Percentiles rank a stretch among this genome's conserved stretches.
These are phyloP conservation scores for Steinernema carpocapsae DNA, from an alignment of 2,888 invertebrate genomes.

Conservation along the genomic window DNA sequence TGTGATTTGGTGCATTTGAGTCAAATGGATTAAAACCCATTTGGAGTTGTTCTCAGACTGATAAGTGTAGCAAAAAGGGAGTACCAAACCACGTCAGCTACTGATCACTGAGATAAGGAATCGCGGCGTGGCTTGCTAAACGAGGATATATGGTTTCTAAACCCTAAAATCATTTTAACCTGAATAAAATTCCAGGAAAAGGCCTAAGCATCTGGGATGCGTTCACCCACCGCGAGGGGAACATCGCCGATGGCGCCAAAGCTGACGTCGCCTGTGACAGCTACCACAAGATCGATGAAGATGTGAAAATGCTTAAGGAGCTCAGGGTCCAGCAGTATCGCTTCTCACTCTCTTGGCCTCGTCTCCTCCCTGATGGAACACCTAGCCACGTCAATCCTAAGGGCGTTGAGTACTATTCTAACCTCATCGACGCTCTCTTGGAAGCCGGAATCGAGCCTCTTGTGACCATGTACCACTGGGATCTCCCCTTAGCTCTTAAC, in stretches of 20 bases:
- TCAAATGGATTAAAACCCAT: too few species aligned
- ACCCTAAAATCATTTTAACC: too few species aligned
- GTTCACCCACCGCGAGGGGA: constrained; percentile 73
- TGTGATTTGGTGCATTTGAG: too few species aligned
- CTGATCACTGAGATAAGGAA: too few species aligned
- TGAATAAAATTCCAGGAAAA: constrained; percentile 65
- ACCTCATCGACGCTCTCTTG: constrained; percentile 78
- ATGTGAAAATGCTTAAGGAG: constrained; percentile 74
- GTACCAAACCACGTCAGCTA: too few species aligned
- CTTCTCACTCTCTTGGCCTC: constrained; percentile 76
- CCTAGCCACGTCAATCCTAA: constrained; percentile 75
- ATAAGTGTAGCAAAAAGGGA: too few species aligned
- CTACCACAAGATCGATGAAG: constrained; percentile 75
- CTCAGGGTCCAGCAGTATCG: constrained; percentile 71
- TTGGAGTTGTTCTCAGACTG: too few species aligned
- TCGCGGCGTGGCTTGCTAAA: too few species aligned
- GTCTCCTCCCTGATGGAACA: constrained; percentile 78
- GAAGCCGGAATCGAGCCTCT: constrained; percentile 74
- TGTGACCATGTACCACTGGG: constrained; percentile 54
- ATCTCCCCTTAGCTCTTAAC: constrained; percentile 70
- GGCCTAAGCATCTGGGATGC: constrained; percentile 76
- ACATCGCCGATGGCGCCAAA: constrained; percentile 73
- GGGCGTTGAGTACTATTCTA: constrained; percentile 80
- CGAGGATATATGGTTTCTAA: too few species aligned
- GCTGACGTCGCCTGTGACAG: constrained; percentile 77